A percentile compares a stretch with the other conserved stretches of the same genome.
Evolutionary conservation across 2,113 vertebrate species (phyloP).

Genomic region (Lethenteron reissneri): DNA sequence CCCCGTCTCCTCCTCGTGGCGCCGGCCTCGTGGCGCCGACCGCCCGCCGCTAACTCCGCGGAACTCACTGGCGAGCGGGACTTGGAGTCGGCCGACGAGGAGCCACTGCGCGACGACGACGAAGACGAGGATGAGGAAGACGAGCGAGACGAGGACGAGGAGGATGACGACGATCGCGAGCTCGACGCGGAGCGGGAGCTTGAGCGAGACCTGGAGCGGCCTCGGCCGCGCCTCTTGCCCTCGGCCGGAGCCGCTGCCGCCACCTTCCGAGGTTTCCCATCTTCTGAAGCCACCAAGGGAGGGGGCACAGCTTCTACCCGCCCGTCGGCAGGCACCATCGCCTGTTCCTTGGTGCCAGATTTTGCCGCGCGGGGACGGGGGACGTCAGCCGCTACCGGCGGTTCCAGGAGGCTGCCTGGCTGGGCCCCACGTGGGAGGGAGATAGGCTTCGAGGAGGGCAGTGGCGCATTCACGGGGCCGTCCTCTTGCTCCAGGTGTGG

Average conservation of each 20-base stretch:
- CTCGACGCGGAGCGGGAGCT: constrained; percentile 20
- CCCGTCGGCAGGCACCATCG: neutral
- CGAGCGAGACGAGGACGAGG: constrained; percentile 13
- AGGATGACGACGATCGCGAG: constrained; percentile 16
- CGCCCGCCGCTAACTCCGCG: neutral
- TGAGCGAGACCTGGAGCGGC: constrained; percentile 15
- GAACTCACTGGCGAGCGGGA: neutral
- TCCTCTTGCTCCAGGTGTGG: too few species aligned
- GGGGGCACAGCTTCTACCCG: neutral
- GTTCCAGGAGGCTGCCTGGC: too few species aligned
- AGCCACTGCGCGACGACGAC: constrained; percentile 8
- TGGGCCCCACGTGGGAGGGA: too few species aligned
- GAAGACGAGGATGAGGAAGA: constrained; percentile 16
- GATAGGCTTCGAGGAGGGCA: too few species aligned
- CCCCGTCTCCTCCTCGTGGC: neutral
- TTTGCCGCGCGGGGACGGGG: too few species aligned
- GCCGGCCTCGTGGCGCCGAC: neutral
- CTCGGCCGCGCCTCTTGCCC: neutral
- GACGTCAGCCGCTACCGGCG: too few species aligned
- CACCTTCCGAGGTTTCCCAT: neutral
- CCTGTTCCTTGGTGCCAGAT: neutral
- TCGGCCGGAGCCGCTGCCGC: neutral
- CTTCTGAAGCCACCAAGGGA: neutral
- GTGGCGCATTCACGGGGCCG: too few species aligned
- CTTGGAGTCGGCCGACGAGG: neutral